Evolutionary conservation across 2,888 invertebrate genomes (phyloP).

Genomic region (Pandemis cinnamomeana): DNA sequence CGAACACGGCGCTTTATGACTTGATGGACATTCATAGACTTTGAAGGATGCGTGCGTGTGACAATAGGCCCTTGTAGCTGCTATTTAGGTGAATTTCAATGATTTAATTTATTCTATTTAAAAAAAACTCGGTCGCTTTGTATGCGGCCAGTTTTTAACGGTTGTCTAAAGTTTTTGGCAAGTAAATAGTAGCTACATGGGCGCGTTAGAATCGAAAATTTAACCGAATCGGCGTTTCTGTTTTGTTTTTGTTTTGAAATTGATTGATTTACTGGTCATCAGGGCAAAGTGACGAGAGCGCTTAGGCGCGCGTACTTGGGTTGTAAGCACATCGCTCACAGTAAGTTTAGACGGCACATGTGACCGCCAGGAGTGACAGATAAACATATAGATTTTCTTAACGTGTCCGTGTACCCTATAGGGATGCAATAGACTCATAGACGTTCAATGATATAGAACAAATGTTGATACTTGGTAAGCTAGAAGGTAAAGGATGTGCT

Average conservation of each 20-base stretch:
- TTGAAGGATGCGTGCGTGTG: slow-evolving; percentile 36
- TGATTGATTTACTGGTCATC: slow-evolving; percentile 58
- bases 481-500: slow-evolving; percentile 43
- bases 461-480: slow-evolving; percentile 40
- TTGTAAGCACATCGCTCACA: slow-evolving; percentile 84
- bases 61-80: slow-evolving; percentile 8
- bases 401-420: slow-evolving; percentile 51
- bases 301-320: slow-evolving; percentile 83
- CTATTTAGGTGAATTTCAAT: background rate
- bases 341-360: slow-evolving; percentile 75
- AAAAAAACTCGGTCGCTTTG: background rate
- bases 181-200: slow-evolving; percentile 5
- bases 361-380: slow-evolving; percentile 45
- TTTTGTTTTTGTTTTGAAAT: slow-evolving; percentile 32
- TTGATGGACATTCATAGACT: slow-evolving; percentile 26
- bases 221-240: slow-evolving; percentile 10
- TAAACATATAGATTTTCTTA: slow-evolving; percentile 46
- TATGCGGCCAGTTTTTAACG: background rate
- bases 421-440: slow-evolving; percentile 56
- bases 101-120: too few species aligned
- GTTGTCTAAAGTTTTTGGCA: background rate
- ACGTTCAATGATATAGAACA: slow-evolving; percentile 43
- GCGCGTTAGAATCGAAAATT: background rate
- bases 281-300: slow-evolving; percentile 83
- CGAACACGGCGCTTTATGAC: background rate